phyloP scores from a whole-genome alignment of 2,797 vertebrate species.

The Rhyacichthys aspro region DNA sequence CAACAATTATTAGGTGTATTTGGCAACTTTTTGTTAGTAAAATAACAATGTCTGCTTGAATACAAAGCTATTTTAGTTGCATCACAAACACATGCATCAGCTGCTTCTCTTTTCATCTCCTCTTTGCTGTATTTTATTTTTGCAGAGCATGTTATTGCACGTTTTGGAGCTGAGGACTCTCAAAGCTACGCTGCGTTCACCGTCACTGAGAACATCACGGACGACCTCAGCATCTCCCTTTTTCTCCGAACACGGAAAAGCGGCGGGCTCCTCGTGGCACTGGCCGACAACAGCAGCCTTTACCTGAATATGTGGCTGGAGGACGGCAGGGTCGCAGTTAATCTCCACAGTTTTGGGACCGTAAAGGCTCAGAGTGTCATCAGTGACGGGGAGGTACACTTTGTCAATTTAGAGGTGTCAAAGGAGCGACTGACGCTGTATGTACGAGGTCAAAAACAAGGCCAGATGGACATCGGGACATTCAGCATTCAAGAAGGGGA shows the following conservation, averaged over 20 bases:
- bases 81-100: too few relatives aligned
- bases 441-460: constrained; percentile 74
- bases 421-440: constrained; percentile 74
- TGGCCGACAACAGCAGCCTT: constrained; percentile 75
- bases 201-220: constrained; percentile 64
- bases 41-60: too few relatives aligned
- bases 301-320: constrained; percentile 83
- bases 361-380: constrained; percentile 64
- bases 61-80: too few relatives aligned
- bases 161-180: constrained; percentile 85
- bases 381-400: constrained; percentile 83
- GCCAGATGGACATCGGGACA: constrained; percentile 34
- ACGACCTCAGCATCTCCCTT: constrained; percentile 83
- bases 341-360: constrained; percentile 58
- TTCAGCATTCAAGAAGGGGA: constrained; percentile 69
- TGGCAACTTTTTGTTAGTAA: too few relatives aligned
- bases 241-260: constrained; percentile 84
- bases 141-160: constrained; percentile 84
- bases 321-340: constrained; percentile 76
- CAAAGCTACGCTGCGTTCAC: constrained; percentile 85
- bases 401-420: constrained; percentile 82
- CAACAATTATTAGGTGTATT: too few relatives aligned
- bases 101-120: not conserved
- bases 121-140: not conserved
- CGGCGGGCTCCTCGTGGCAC: constrained; percentile 82